Base-by-base conservation (phyloP, 1,140 invertebrate genomes). In the Leptopilina clavipes region DNA sequence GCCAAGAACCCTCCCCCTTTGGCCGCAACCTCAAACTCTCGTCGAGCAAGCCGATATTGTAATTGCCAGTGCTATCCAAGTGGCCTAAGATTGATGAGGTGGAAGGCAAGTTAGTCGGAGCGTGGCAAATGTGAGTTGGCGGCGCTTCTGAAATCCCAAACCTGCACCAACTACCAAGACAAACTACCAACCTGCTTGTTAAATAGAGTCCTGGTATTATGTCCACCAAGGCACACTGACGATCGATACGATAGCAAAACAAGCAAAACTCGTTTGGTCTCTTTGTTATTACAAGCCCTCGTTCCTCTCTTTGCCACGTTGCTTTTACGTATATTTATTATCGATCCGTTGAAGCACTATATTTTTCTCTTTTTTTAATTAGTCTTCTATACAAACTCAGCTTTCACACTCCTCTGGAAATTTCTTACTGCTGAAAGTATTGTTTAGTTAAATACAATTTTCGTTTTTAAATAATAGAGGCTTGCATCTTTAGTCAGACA, bases 81-180 rank as follows among this genome's bases (percentile, higher is more conserved):
- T 86, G 84, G 87, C 82, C 85, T 86, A 88, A 89, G 89, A 89
- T 89, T 90, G 88, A 89, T 90, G 88, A 89, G 85, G 84, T 85
- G 86, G 84, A 87, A 87, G 85, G 78, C 78, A 84, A 87, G 83
- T 86, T 88, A 85, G 83, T 84, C 85, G 81, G 79, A 83, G 85
- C 82, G 83, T 85, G 77, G 81, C 82, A 87, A 88, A 85, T 87
- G 81, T 80, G 81, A 86, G 77, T 76, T 78, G 74, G 74, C 79
- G 81, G 78, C 82, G 84, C 81, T 84, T 81, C 76, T 72, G 75
- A 86, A 86, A 83, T 25, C 56, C 22, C 56, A 25, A 25, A 31
- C 56, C 22, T 59, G 56, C 56, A 59, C 56, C 56, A 59, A 19
- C 56, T 59, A 59, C 56, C 56, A 59, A 59, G 56, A 31, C 22